Percentiles rank a stretch among this genome's conserved stretches.
Conservation (phyloP, 1,140 invertebrate genomes). For the Camponotus floridanus region DNA sequence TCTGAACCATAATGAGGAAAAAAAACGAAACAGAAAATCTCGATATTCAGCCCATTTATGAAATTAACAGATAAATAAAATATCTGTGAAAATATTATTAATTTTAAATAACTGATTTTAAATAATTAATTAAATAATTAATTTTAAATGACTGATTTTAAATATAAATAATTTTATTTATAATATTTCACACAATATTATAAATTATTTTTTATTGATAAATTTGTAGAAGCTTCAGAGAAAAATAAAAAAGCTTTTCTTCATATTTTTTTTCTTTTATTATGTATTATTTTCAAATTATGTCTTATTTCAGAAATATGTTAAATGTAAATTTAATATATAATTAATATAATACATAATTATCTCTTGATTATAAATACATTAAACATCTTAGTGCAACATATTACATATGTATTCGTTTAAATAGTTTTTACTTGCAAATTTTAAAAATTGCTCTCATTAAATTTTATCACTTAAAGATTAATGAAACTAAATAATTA, state of each 20-base stretch:
- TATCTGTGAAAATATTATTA: not conserved
- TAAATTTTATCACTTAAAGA: not conserved
- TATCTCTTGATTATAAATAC: not conserved
- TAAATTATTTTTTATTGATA: not conserved
- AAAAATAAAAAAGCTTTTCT: not conserved
- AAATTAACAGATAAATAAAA: constrained; percentile 8
- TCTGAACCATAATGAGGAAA: not conserved
- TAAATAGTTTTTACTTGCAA: constrained; percentile 11
- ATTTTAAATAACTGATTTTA: not conserved
- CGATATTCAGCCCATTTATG: not conserved
- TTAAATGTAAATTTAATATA: not conserved
- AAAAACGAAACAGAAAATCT: not conserved
- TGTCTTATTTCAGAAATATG: not conserved
- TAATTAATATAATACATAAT: not conserved
- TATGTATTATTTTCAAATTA: not conserved
- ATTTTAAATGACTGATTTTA: too few species aligned
- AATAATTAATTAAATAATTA: too few species aligned
- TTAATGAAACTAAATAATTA: not conserved
- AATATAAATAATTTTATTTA: too few species aligned
- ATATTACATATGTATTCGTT: not conserved
- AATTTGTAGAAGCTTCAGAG: not conserved
- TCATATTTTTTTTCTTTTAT: not conserved
- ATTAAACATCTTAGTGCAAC: not conserved
- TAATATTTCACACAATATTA: not conserved
- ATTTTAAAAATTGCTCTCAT: not conserved